Conservation (phyloP, 2,113 vertebrate genomes). For the Protomyctophum bolini region DNA sequence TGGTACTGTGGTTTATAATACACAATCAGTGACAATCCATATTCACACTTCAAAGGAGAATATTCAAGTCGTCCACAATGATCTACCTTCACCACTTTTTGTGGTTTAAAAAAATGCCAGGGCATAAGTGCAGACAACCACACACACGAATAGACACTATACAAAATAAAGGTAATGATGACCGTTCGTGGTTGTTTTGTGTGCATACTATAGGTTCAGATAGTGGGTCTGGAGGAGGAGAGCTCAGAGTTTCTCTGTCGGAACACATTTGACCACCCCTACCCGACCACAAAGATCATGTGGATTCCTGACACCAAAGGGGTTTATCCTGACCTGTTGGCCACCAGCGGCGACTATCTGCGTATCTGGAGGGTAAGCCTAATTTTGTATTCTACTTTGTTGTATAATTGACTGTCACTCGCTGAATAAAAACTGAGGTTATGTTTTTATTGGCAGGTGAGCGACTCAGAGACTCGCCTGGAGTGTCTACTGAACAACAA, state of each 20-base stretch:
- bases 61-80: too few species aligned
- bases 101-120: too few species aligned
- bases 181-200: background rate
- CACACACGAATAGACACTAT: too few species aligned
- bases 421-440: too few species aligned
- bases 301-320: conserved; percentile 99
- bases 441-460: conserved; percentile 80
- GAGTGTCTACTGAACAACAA: conserved; percentile 99
- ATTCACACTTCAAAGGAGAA: too few species aligned
- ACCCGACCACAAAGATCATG: conserved; percentile 99
- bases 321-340: conserved; percentile 95
- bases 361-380: conserved; percentile 93
- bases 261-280: conserved; percentile 97
- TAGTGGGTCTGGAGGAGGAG: conserved; percentile 97
- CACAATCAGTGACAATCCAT: too few species aligned
- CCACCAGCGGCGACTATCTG: conserved; percentile 96
- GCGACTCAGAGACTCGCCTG: conserved; percentile 95
- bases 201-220: conserved; percentile 85
- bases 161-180: background rate
- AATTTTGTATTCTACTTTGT: too few species aligned
- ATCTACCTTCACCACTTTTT: too few species aligned
- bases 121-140: background rate
- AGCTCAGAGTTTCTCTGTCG: conserved; percentile 97
- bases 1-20: too few species aligned
- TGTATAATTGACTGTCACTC: too few species aligned